These are phyloP conservation scores for Sciurus niger DNA, from an alignment of 2,113 vertebrate genomes.

Conservation along the genomic window DNA sequence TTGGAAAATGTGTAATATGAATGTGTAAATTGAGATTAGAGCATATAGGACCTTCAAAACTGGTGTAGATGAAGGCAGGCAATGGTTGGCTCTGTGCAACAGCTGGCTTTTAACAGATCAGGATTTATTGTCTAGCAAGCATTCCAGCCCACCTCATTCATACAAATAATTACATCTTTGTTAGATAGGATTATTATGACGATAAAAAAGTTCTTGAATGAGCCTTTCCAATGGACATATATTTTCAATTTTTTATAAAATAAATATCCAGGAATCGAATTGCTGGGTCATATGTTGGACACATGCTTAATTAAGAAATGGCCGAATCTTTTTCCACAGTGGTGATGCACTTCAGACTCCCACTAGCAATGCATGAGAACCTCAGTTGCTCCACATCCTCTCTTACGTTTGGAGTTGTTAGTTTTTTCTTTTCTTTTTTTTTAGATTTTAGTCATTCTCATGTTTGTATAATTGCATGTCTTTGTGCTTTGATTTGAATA, in stretches of 20 bases:
- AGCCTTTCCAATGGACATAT: neutral
- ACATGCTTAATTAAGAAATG: neutral
- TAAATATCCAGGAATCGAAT: neutral
- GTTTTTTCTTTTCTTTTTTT: neutral
- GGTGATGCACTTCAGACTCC: neutral
- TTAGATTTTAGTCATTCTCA: neutral
- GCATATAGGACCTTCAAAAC: neutral
- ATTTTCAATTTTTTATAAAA: neutral
- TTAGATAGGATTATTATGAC: neutral
- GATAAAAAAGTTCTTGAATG: neutral
- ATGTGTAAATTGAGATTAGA: neutral
- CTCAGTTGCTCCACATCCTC: neutral
- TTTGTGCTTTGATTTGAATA: neutral
- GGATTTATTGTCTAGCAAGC: neutral
- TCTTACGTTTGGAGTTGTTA: neutral
- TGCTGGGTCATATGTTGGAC: neutral
- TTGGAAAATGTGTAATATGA: slow-evolving; percentile 3
- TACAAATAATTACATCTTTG: neutral
- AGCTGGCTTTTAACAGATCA: neutral
- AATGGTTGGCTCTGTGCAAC: neutral
- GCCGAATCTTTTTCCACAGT: neutral
- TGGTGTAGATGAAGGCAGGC: neutral
- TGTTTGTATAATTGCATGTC: neutral
- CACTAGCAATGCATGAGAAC: neutral
- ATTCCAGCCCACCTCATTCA: neutral